Evolutionary conservation across 1,140 invertebrate genomes (phyloP), one percentile per base, ranked within the genome.

Genomic region (Saccostrea cuccullata): DNA sequence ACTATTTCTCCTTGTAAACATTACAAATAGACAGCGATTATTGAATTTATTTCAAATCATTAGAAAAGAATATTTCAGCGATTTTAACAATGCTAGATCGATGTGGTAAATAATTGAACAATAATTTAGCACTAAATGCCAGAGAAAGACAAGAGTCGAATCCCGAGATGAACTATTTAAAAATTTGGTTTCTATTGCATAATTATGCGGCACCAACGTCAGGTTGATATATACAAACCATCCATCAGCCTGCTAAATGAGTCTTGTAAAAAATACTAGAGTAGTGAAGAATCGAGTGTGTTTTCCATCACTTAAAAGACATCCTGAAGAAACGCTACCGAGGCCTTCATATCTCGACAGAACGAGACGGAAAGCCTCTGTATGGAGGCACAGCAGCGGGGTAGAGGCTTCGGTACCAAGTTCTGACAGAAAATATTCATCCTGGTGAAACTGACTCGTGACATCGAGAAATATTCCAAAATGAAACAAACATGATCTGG

Each of bases 121-220:
- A 77, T 77, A 17, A 77, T 36, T 77, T 13, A 77, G 26, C 30
- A 77, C 11, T 77, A 77, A 36, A 77, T 77, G 23, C 70, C 70
- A 77, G 36, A 26, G 70, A 77, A 77, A 77, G 70, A 77, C 70
- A 77, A 26, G 15, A 77, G 26, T 77, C 70, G 70, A 77, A 30
- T 77, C 26, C 26, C 30, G 70, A 77, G 70, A 77, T 77, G 70
- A 77, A 77, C 70, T 77, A 77, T 77, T 77, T 77, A 77, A 77
- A 77, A 77, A 77, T 77, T 77, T 77, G 70, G 70, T 77, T 77
- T 77, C 70, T 77, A 77, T 77, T 77, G 26, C 70, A 77, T 77
- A 77, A 77, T 77, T 77, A 77, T 77, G 70, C 70, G 70, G 70
- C 70, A 77, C 70, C 70, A 77, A 77, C 70, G 70, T 77, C 70